Conservation (phyloP, 2,113 vertebrate species). For the Perca schrenkii region DNA sequence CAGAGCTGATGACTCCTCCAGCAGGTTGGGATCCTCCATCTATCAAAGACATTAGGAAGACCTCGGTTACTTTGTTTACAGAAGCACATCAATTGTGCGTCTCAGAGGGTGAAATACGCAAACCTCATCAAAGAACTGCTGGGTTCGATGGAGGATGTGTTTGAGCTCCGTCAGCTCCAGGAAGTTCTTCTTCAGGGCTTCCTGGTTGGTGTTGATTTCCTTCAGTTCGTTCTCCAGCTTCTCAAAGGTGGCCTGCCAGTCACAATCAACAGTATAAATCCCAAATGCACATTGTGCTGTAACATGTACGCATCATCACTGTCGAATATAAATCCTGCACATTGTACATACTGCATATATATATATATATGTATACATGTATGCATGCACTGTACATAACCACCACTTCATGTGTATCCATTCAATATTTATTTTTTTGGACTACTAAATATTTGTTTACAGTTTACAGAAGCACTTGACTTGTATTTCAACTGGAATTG, state of each 20-base stretch:
- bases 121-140: conserved; percentile 99
- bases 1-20: conserved; percentile 97
- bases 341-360: not conserved
- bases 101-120: conserved; percentile 16
- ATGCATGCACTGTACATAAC: not conserved
- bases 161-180: conserved; percentile 98
- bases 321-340: not conserved
- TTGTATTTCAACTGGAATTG: not conserved
- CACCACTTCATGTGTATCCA: too few species aligned
- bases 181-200: conserved; percentile 98
- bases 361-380: not conserved
- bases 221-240: conserved; percentile 99
- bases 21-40: conserved; percentile 99
- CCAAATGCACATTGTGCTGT: not conserved
- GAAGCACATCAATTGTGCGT: not conserved
- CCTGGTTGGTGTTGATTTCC: conserved; percentile 99
- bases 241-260: conserved; percentile 93
- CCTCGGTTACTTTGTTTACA: not conserved
- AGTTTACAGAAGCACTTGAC: not conserved
- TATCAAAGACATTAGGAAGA: conserved; percentile 84
- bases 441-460: not conserved
- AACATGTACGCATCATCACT: not conserved
- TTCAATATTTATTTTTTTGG: not conserved
- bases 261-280: not conserved
- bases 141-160: conserved; percentile 96